phyloP scores from a whole-genome alignment of 2,113 vertebrate species.

The Anhinga anhinga region DNA sequence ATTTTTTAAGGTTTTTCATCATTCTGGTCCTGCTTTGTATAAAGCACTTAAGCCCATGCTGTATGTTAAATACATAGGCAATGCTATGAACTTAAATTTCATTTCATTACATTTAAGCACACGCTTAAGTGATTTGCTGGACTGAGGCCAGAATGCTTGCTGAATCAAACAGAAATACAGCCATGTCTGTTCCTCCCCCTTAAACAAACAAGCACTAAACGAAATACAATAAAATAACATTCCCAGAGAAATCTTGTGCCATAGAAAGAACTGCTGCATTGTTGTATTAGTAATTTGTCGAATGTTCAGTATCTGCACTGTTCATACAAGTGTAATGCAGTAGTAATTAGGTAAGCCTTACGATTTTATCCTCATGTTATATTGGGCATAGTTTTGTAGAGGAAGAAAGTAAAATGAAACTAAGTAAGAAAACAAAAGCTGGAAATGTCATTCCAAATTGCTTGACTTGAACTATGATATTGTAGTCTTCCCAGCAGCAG shows the following conservation, averaged over 20 bases:
- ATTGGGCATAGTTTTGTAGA: not conserved
- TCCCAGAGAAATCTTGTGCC: constrained; percentile 44
- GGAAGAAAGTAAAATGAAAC: constrained; percentile 4
- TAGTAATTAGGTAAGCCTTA: not conserved
- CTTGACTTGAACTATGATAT: not conserved
- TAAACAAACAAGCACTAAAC: constrained; percentile 57
- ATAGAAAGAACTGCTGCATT: constrained; percentile 15
- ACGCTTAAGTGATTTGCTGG: constrained; percentile 33
- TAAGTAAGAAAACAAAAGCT: not conserved
- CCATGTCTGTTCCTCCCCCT: constrained; percentile 12
- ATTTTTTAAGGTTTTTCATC: constrained; percentile 1
- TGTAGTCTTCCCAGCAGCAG: not conserved
- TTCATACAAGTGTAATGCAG: constrained; percentile 8
- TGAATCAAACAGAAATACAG: constrained; percentile 50
- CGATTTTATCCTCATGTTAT: not conserved
- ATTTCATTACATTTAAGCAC: constrained; percentile 42
- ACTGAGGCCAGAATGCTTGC: constrained; percentile 14
- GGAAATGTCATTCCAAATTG: not conserved
- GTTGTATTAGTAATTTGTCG: constrained; percentile 1
- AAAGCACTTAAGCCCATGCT: constrained; percentile 1
- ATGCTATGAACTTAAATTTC: constrained; percentile 11
- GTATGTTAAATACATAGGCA: not conserved
- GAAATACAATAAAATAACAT: constrained; percentile 64
- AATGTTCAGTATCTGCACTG: not conserved
- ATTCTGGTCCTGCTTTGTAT: not conserved